Evolutionary conservation across 1,140 invertebrate genomes (phyloP), one percentile per base, ranked within the genome.

Genomic region (Pemphigus obesinymphae): DNA sequence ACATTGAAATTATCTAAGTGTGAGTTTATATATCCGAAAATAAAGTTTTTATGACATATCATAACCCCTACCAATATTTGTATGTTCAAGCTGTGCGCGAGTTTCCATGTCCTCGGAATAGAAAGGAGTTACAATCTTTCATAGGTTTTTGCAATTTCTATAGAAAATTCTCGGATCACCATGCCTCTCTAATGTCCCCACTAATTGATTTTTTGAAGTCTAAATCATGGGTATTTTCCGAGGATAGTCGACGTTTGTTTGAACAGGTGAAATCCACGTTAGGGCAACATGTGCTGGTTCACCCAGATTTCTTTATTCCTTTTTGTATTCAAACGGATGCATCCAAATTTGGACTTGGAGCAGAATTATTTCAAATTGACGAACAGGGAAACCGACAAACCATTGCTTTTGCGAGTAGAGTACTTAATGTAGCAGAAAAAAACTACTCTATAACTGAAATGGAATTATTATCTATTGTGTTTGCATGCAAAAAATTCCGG

Each of bases 281-380:
- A 15, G 15, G 15, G 3, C 17, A 50, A 4, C 17, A 50, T 50
- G 17, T n/a, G n/a, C 45, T 76, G 1, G 2, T 0, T 13, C 50
- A 76, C 20, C 73, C 73, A 53, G 3, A 55, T 76, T 53, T 34
- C 29, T 3, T 6, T 23, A 1, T n/a, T 3, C 72, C 72, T 8
- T 76, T 76, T 31, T 76, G 20, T 26, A 10, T 76, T 5, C 23
- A 76, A 34, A 76, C 73, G 0, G 73, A 76, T 31, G 97, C 97
- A 50, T 98, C 99, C 86, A 96, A 97, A 84, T 94, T 97, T 85
- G 97, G 97, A 75, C 95, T 98, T 15, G 95, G 92, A 7, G 95
- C 29, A 3, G 61, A 63, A 34, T 15, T 63, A 4, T 63, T 63
- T 63, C 61, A 63, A 63, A 17, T 31, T 93, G 86, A 91, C 37